Evolutionary conservation across 1,140 invertebrate genomes (phyloP), one percentile per base, ranked within the genome.

Genomic region (Pygmarrhopalites habei): DNA sequence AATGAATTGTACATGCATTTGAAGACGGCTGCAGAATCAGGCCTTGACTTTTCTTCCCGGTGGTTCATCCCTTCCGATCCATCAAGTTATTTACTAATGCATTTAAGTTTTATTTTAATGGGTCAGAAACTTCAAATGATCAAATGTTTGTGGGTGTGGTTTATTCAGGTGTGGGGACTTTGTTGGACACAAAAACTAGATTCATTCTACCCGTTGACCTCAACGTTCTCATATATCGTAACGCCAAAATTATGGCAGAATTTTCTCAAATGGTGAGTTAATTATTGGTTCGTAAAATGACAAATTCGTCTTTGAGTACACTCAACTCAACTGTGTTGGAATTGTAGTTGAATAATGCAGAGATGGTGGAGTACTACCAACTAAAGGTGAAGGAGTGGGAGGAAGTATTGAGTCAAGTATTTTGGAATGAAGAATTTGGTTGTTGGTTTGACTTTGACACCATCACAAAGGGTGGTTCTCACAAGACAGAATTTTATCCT

Each of bases 1-100:
- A 65, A 25, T 25, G 59, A 62, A 15, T 35, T 62, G 60, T 76
- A 12, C 78, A 75, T 57, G 66, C 73, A 79, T 61, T 62, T 80
- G 2, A 91, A 92, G 73, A 84, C 90, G 0, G 92, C 87, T 0
- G 90, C 90, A 0, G 92, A 97, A 74, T 92, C 89, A 0, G 93
- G 92, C 1, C 95, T 91, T 90, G 93, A 97, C 74, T 97, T 95
- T 76, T 92, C 89, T n/a, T 89, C 87, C 3, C 80, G 93, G 47
- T 96, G 93, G 93, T 94, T 92, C 72, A 84, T 88, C 12, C 49
- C 58, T 26, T 7, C 23, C 3, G 26, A 30, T 30, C 74, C 76
- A 25, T 76, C 80, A 5, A 51, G 17, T 49, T 14, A 51, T 60
- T 25, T 41, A 43, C 7, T 14, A 15, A 55, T 4, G 30, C 25